Evolutionary conservation across 2,797 vertebrate species (phyloP).

Genomic region (Onychomys arenicola): DNA sequence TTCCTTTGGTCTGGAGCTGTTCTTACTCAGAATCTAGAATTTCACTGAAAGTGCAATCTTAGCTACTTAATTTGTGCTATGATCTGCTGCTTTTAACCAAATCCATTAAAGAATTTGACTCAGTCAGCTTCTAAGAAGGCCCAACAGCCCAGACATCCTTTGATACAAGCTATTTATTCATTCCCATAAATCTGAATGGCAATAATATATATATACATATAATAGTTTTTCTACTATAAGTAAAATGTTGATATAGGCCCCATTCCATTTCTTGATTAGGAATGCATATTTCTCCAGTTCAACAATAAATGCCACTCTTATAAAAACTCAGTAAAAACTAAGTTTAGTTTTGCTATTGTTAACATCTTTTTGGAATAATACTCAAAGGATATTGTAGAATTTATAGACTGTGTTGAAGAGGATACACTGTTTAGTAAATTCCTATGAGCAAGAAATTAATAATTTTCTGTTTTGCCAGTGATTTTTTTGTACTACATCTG

Average conservation of each 20-base stretch:
- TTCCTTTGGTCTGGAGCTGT: slow-evolving; percentile 16
- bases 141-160: not conserved
- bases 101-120: not conserved
- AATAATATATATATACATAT: not conserved
- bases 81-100: not conserved
- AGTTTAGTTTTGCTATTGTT: slow-evolving; percentile 8
- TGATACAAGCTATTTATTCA: not conserved
- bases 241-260: not conserved
- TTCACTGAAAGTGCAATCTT: not conserved
- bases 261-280: slow-evolving; percentile 13
- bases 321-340: not conserved
- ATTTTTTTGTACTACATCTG: not conserved
- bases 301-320: slow-evolving; percentile 45
- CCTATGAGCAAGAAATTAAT: not conserved
- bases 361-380: not conserved
- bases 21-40: slow-evolving; percentile 53
- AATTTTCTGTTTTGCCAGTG: not conserved
- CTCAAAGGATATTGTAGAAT: not conserved
- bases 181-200: not conserved
- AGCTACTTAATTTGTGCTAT: not conserved
- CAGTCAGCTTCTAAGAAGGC: not conserved
- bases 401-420: not conserved
- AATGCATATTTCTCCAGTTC: not conserved
- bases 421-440: not conserved
- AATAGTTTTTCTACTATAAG: not conserved